A percentile compares a stretch with the other conserved stretches of the same genome.
These are phyloP conservation scores for Blastobasis adustella DNA, from an alignment of 2,888 invertebrate species.

Conservation along the genomic window DNA sequence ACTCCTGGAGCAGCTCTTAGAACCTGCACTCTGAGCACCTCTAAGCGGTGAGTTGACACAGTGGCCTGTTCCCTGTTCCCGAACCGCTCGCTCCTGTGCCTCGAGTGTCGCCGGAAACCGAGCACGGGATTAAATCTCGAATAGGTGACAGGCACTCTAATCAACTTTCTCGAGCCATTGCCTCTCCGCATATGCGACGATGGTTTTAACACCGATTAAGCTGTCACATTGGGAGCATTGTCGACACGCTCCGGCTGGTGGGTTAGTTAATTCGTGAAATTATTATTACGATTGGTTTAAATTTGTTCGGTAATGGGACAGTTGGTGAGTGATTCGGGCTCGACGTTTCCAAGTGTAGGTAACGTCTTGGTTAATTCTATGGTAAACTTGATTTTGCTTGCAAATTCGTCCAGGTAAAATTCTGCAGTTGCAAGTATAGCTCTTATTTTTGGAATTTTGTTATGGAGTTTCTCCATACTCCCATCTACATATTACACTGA, in stretches of 20 bases:
- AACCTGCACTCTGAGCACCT: background rate
- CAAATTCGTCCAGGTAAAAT: too few species aligned
- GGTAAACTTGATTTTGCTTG: too few species aligned
- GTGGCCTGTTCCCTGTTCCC: background rate
- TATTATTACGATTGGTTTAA: constrained; percentile 12
- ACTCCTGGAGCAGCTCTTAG: background rate
- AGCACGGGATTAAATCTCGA: constrained; percentile 54
- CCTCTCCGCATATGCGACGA: constrained; percentile 54
- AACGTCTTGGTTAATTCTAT: too few species aligned
- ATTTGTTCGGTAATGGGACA: too few species aligned
- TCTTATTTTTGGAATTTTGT: too few species aligned
- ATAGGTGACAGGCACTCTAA: constrained; percentile 64
- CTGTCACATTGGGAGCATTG: constrained; percentile 47
- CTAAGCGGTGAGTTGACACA: background rate
- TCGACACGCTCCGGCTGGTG: constrained; percentile 23
- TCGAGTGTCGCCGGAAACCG: constrained; percentile 14
- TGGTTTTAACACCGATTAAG: constrained; percentile 62
- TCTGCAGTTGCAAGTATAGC: too few species aligned
- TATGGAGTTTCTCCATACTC: too few species aligned
- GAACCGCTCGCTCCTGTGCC: background rate
- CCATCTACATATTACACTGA: too few species aligned
- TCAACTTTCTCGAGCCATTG: constrained; percentile 68
- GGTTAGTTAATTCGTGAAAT: constrained; percentile 24
- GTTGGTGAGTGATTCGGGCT: too few species aligned
- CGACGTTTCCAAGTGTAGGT: too few species aligned